Conservation (phyloP, 2,797 vertebrate genomes). For the Ammospiza maritima region DNA sequence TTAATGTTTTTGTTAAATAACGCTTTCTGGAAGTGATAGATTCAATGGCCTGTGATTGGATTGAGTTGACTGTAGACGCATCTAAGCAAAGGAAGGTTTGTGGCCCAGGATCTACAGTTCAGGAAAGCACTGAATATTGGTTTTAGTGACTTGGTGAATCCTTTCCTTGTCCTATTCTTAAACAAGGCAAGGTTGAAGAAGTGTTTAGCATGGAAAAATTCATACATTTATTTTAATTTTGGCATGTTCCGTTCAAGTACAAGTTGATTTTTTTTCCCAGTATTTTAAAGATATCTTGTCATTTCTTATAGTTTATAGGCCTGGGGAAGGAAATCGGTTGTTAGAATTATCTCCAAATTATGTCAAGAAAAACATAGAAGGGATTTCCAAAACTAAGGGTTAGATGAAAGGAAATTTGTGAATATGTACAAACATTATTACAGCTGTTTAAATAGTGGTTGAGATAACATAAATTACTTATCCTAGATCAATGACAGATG, state of each 20-base stretch:
- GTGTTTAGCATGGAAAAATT: background rate
- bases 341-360: background rate
- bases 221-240: background rate
- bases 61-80: background rate
- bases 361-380: background rate
- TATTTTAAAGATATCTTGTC: background rate
- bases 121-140: background rate
- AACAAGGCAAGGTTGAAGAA: background rate
- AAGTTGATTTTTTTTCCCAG: background rate
- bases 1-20: too few relatives aligned
- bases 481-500: background rate
- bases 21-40: background rate
- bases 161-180: background rate
- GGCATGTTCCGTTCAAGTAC: background rate
- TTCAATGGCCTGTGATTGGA: background rate
- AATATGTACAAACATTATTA: background rate
- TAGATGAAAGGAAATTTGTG: background rate
- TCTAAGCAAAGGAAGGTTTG: background rate
- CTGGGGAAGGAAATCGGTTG: background rate
- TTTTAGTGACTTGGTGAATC: background rate
- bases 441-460: background rate
- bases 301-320: background rate
- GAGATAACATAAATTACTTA: background rate
- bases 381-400: background rate
- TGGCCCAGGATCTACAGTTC: background rate